A percentile compares a stretch with the other conserved stretches of the same genome.
Conservation (phyloP, 2,113 vertebrate genomes). For the Motacilla tschutschensis region DNA sequence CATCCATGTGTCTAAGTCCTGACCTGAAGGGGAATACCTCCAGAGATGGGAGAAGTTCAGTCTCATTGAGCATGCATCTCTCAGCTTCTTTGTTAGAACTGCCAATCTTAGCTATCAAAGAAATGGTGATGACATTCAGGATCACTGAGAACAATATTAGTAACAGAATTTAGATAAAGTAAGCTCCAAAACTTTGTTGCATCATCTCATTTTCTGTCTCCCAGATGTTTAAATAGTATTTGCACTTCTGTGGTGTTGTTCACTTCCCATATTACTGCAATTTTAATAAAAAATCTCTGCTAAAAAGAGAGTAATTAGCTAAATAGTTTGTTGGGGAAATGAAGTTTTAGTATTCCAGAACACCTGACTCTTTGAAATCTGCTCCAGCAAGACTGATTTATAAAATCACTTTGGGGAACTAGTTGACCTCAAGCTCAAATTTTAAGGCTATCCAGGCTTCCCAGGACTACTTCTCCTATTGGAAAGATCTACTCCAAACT, state of each 20-base stretch:
- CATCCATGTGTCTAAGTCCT: not conserved
- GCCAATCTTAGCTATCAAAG: not conserved
- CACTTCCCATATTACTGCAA: not conserved
- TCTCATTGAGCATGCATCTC: not conserved
- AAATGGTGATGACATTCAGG: not conserved
- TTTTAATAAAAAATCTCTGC: not conserved
- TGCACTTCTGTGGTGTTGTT: not conserved
- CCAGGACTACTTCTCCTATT: not conserved
- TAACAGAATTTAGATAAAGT: conserved; percentile 10
- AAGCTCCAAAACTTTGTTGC: not conserved
- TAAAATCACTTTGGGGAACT: not conserved
- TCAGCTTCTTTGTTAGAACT: not conserved
- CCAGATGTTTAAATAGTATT: not conserved
- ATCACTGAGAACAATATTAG: not conserved
- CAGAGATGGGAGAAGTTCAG: not conserved
- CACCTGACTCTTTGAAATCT: not conserved
- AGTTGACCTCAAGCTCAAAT: not conserved
- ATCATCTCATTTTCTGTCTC: not conserved
- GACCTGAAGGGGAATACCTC: not conserved
- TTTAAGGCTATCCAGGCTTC: not conserved
- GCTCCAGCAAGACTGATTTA: not conserved
- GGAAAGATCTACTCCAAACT: not conserved
- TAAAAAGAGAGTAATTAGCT: not conserved
- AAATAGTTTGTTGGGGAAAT: not conserved
- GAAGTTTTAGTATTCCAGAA: not conserved